These are phyloP conservation scores for Aleiodes sp. DNA, from an alignment of 1,140 invertebrate genomes.

Conservation along the genomic window DNA sequence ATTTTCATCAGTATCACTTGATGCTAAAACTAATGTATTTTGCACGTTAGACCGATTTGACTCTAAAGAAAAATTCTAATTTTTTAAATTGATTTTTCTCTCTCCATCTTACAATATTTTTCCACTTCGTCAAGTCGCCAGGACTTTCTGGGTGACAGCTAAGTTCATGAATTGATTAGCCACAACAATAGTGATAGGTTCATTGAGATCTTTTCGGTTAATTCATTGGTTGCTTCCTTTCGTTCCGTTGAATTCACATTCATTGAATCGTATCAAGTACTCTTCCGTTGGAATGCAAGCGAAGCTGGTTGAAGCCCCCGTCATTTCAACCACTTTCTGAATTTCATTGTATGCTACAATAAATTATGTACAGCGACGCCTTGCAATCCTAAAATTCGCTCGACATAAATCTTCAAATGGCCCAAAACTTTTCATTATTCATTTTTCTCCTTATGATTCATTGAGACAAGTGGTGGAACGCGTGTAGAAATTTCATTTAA, in stretches of 20 bases:
- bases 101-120: background rate
- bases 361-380: slow-evolving; percentile 37
- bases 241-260: background rate
- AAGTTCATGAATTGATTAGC: slow-evolving; percentile 26
- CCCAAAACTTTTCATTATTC: slow-evolving; percentile 37
- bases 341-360: slow-evolving; percentile 56
- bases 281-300: slow-evolving; percentile 53
- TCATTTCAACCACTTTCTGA: slow-evolving; percentile 42
- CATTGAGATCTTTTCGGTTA: slow-evolving; percentile 32
- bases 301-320: slow-evolving; percentile 43
- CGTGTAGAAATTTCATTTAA: too few relatives aligned
- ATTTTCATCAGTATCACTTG: slow-evolving; percentile 11
- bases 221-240: background rate
- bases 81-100: background rate
- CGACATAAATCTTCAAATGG: slow-evolving; percentile 44
- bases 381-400: slow-evolving; percentile 13
- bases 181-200: slow-evolving; percentile 35
- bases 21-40: slow-evolving; percentile 16
- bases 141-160: slow-evolving; percentile 8
- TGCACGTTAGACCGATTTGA: slow-evolving; percentile 23
- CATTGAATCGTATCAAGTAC: slow-evolving; percentile 34
- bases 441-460: slow-evolving; percentile 35
- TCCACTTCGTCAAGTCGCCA: background rate
- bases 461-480: background rate
- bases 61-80: background rate